phyloP scores from a whole-genome alignment of 1,140 invertebrate species.

The Hormaphis cornu region DNA sequence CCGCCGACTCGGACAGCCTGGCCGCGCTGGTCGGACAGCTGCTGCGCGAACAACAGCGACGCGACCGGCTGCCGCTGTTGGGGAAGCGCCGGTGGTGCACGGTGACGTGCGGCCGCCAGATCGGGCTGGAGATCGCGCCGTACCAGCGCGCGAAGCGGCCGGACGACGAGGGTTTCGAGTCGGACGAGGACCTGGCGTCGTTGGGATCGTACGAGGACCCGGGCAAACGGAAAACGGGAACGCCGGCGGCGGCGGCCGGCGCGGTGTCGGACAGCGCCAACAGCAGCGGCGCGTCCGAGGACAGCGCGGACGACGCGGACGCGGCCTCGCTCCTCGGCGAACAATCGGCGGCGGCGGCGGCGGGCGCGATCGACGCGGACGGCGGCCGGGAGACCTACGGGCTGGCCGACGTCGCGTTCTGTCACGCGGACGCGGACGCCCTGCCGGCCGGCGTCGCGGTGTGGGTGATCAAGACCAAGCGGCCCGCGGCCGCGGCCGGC shows the following conservation, averaged over 20 bases:
- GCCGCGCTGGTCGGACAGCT: conserved; percentile 34
- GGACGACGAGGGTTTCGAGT: conserved; percentile 38
- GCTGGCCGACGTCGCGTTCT: conserved; percentile 37
- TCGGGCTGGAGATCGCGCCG: conserved; percentile 31
- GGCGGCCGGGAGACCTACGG: conserved; percentile 32
- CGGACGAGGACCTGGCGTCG: conserved; percentile 36
- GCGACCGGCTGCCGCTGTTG: neutral
- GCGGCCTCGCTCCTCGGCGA: neutral
- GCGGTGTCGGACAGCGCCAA: conserved; percentile 36
- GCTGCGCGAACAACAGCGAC: neutral
- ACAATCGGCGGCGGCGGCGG: neutral
- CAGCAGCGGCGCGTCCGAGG: conserved; percentile 37
- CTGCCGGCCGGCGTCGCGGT: conserved; percentile 36
- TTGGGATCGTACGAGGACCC: conserved; percentile 35
- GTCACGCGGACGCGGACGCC: conserved; percentile 35
- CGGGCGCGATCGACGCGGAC: neutral
- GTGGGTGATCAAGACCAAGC: conserved; percentile 36
- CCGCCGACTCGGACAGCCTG: conserved; percentile 35
- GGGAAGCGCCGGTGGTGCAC: neutral
- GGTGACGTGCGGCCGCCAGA: conserved; percentile 30
- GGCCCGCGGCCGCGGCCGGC: conserved; percentile 1
- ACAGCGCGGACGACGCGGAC: conserved; percentile 37
- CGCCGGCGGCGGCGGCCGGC: neutral
- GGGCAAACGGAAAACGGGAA: conserved; percentile 16
- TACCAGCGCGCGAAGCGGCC: conserved; percentile 1